Evolutionary conservation across 2,888 invertebrate species (phyloP).

Genomic region (Tetrapedia diversipes): DNA sequence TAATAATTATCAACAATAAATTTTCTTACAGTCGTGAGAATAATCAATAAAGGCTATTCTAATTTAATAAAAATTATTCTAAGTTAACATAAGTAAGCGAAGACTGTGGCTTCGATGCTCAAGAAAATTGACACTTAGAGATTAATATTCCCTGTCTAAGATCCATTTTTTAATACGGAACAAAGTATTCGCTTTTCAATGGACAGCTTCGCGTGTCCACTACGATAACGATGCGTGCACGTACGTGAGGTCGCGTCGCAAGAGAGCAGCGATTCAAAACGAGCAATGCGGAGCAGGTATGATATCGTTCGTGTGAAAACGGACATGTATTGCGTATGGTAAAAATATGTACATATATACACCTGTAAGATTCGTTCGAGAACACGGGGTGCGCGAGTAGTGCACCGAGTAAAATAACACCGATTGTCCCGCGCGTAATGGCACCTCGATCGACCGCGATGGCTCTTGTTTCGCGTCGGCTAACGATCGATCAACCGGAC

Average conservation of each 20-base stretch:
- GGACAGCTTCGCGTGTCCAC: background rate
- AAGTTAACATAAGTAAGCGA: background rate
- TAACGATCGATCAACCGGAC: slow-evolving; percentile 15
- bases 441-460: background rate
- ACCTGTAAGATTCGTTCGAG: slow-evolving; percentile 15
- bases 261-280: slow-evolving; percentile 1
- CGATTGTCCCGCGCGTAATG: slow-evolving; percentile 2
- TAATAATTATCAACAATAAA: too few relatives aligned
- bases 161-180: too few relatives aligned
- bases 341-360: slow-evolving; percentile 22
- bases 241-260: background rate
- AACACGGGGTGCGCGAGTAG: background rate
- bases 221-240: slow-evolving; percentile 1
- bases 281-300: background rate
- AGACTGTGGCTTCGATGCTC: background rate
- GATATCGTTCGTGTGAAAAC: background rate
- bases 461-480: slow-evolving; percentile 2
- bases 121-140: background rate
- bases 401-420: slow-evolving; percentile 8
- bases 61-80: too few relatives aligned
- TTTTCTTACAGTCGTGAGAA: too few relatives aligned
- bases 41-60: too few relatives aligned
- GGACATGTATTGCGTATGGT: slow-evolving; percentile 1
- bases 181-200: too few relatives aligned
- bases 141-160: too few relatives aligned